phyloP scores from a whole-genome alignment of 2,797 vertebrate species.

The Falco peregrinus region DNA sequence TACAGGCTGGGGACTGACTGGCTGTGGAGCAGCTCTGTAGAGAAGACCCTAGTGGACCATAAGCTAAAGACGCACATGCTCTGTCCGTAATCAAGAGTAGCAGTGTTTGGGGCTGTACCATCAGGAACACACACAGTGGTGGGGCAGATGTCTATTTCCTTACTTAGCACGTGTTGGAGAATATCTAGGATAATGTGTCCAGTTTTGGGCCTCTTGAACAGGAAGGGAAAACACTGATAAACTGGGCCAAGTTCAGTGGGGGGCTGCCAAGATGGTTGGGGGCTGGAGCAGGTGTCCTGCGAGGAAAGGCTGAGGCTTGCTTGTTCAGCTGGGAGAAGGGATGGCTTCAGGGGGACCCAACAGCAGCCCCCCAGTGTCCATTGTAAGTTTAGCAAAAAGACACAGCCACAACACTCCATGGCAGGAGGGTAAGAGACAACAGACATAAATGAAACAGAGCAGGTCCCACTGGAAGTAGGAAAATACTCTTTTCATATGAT shows the following conservation, averaged over 20 bases:
- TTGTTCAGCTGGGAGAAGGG: neutral
- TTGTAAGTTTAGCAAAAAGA: neutral
- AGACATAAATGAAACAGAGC: neutral
- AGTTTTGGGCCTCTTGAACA: neutral
- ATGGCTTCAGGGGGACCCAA: neutral
- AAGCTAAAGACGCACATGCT: neutral
- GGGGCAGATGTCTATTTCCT: neutral
- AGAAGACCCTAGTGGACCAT: neutral
- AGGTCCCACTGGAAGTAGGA: neutral
- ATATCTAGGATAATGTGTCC: too few relatives aligned
- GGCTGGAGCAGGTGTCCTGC: neutral
- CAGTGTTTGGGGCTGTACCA: neutral
- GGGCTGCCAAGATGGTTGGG: neutral
- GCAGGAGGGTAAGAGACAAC: neutral
- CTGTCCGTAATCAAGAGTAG: neutral
- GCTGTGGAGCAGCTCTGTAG: neutral
- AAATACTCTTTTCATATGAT: neutral
- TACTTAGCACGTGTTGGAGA: neutral
- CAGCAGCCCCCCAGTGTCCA: fast-evolving
- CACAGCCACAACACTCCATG: neutral
- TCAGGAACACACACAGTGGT: fast-evolving
- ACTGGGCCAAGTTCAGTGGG: neutral
- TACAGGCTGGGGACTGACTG: neutral
- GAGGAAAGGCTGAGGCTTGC: neutral
- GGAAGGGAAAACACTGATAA: neutral